These are phyloP conservation scores for Cylas formicarius DNA, from an alignment of 1,140 invertebrate species.

Conservation along the genomic window DNA sequence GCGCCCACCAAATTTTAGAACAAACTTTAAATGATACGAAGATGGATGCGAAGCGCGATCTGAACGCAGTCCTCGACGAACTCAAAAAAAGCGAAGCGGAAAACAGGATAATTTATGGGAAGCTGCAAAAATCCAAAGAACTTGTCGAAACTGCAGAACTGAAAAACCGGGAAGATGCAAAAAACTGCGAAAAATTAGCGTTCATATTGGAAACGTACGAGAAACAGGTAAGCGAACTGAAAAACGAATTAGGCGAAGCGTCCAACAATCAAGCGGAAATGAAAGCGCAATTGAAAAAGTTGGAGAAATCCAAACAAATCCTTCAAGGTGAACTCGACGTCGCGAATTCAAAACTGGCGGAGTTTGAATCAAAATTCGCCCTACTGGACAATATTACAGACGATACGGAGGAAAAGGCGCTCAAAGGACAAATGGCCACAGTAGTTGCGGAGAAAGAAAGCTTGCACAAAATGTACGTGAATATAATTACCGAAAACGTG, in stretches of 20 bases:
- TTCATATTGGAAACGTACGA: constrained; percentile 31
- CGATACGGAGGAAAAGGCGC: constrained; percentile 3
- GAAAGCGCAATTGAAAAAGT: constrained; percentile 1
- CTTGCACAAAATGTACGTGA: constrained; percentile 32
- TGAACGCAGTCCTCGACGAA: constrained; percentile 16
- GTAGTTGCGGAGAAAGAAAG: constrained; percentile 21
- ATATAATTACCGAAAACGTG: constrained; percentile 45
- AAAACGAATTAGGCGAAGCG: constrained; percentile 20
- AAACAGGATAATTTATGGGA: constrained; percentile 21
- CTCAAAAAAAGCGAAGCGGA: constrained; percentile 20
- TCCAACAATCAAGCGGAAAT: not conserved
- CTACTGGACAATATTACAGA: constrained; percentile 4
- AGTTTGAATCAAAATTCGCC: too few relatives aligned
- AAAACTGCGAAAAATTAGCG: constrained; percentile 28
- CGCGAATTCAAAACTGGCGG: too few relatives aligned
- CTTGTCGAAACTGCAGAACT: constrained; percentile 14
- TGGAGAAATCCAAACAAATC: not conserved
- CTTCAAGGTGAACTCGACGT: not conserved
- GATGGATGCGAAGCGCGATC: constrained; percentile 13
- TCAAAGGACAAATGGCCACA: constrained; percentile 7
- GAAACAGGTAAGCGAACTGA: constrained; percentile 26
- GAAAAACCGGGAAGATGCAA: constrained; percentile 24
- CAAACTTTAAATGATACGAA: constrained; percentile 23
- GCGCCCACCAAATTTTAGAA: constrained; percentile 18
- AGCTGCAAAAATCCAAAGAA: constrained; percentile 23